These are phyloP conservation scores for Talpa occidentalis DNA, from an alignment of 2,113 vertebrate genomes.

Conservation along the genomic window DNA sequence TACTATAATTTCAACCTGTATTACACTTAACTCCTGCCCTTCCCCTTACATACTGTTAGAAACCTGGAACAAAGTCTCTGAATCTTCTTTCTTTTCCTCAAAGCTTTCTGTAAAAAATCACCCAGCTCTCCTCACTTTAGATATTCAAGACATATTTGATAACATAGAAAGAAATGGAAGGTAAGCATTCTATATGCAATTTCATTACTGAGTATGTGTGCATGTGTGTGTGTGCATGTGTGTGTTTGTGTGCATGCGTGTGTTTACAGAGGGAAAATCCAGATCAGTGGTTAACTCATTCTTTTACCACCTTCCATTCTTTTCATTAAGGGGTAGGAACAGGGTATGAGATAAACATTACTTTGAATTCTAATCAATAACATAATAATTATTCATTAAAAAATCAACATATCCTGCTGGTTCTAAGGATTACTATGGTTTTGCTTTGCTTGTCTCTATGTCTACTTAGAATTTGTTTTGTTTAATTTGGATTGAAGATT, in stretches of 20 bases:
- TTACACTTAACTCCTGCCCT: neutral
- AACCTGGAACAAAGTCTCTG: neutral
- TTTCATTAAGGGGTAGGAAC: neutral
- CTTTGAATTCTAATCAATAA: conserved; percentile 26
- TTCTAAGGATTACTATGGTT: neutral
- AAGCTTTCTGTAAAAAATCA: neutral
- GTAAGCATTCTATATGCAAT: neutral
- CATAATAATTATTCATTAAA: neutral
- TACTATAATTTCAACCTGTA: neutral
- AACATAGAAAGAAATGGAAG: neutral
- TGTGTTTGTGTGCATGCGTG: neutral
- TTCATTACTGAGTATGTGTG: neutral
- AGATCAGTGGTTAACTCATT: neutral
- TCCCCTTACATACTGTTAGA: neutral
- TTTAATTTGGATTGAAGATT: conserved; percentile 1
- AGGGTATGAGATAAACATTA: neutral
- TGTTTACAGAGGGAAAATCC: neutral
- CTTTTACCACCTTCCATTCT: neutral
- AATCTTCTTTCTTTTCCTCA: neutral
- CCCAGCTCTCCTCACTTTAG: neutral
- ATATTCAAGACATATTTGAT: neutral
- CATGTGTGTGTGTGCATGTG: neutral
- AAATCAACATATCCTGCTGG: neutral
- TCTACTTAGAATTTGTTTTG: neutral
- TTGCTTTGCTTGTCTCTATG: neutral